Evolutionary conservation across 1,140 invertebrate species (phyloP).

Genomic region (Coenobita brevimanus): DNA sequence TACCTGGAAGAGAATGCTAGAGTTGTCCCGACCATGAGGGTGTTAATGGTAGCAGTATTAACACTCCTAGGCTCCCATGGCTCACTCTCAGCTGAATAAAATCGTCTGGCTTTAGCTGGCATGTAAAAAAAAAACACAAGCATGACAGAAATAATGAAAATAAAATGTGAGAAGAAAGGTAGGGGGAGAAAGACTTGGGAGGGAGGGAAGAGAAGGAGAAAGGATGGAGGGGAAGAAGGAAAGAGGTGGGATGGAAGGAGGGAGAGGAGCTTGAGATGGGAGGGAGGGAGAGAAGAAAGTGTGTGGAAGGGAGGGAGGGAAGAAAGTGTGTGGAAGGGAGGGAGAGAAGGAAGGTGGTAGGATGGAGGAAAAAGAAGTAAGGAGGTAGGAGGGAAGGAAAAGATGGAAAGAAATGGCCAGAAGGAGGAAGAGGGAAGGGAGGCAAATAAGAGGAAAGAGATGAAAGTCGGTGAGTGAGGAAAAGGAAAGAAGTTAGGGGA

Average conservation of each 20-base stretch:
- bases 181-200: neutral
- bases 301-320: too few species aligned
- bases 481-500: neutral
- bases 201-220: neutral
- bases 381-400: neutral
- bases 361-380: neutral
- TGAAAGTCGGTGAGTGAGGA: too few species aligned
- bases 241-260: neutral
- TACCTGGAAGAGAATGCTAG: too few species aligned
- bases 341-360: neutral
- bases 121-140: too few species aligned
- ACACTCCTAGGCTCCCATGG: too few species aligned
- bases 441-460: neutral
- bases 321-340: neutral
- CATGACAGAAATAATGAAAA: too few species aligned
- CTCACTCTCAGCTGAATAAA: too few species aligned
- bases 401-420: neutral
- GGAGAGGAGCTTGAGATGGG: neutral
- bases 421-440: neutral
- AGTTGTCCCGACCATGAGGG: too few species aligned
- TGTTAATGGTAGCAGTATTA: too few species aligned
- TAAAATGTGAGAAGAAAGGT: too few species aligned
- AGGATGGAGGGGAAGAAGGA: neutral
- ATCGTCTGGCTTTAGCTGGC: too few species aligned
- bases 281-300: neutral